phyloP scores from a whole-genome alignment of 2,888 invertebrate genomes.

The Abscondita cerata region DNA sequence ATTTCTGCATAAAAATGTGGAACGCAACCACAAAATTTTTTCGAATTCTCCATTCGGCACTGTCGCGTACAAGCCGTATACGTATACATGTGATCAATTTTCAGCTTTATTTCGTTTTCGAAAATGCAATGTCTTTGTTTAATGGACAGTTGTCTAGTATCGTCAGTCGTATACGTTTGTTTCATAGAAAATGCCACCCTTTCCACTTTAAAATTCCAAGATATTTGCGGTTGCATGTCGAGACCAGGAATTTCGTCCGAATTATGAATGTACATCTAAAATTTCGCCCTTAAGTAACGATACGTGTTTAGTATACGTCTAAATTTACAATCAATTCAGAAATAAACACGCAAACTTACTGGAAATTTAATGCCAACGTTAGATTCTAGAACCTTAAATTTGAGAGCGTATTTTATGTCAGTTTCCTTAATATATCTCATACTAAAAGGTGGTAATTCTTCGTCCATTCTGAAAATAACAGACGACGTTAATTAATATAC shows the following conservation, averaged over 20 bases:
- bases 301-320: background rate
- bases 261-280: conserved; percentile 70
- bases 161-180: conserved; percentile 78
- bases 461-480: conserved; percentile 56
- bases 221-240: conserved; percentile 73
- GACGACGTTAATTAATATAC: background rate
- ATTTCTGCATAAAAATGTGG: conserved; percentile 75
- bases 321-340: conserved; percentile 14
- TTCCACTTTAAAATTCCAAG: conserved; percentile 70
- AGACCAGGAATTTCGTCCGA: conserved; percentile 74
- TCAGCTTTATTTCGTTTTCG: conserved; percentile 69
- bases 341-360: conserved; percentile 15
- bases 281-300: conserved; percentile 27
- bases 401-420: conserved; percentile 70
- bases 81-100: conserved; percentile 66
- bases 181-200: conserved; percentile 74
- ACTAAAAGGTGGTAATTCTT: conserved; percentile 59
- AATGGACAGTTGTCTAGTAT: conserved; percentile 71
- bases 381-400: conserved; percentile 54
- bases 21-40: conserved; percentile 71
- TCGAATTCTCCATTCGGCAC: conserved; percentile 72
- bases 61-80: conserved; percentile 78
- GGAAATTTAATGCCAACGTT: conserved; percentile 23
- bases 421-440: conserved; percentile 69
- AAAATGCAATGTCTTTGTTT: conserved; percentile 78